A percentile compares a stretch with the other conserved stretches of the same genome.
Evolutionary conservation across 2,797 vertebrate genomes (phyloP).

Genomic region (Melanotaenia maccullochi): DNA sequence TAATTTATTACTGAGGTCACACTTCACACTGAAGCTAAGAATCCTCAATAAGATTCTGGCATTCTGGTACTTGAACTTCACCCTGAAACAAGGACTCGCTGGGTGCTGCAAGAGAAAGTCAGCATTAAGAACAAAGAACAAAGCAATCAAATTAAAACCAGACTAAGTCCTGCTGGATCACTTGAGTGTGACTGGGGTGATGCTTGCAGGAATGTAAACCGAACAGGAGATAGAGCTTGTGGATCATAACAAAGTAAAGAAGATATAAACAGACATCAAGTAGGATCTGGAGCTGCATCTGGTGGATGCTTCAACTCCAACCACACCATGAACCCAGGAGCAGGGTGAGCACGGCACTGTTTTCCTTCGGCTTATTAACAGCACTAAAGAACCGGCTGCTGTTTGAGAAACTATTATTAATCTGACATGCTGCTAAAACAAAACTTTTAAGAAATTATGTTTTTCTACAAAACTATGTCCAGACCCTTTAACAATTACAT

Average conservation of each 20-base stretch:
- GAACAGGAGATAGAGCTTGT: slow-evolving; percentile 59
- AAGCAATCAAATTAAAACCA: slow-evolving; percentile 60
- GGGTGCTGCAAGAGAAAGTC: not conserved
- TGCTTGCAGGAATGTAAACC: slow-evolving; percentile 73
- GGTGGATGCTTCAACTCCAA: slow-evolving; percentile 42
- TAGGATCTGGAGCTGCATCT: slow-evolving; percentile 65
- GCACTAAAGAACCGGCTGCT: slow-evolving; percentile 20
- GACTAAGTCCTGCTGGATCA: slow-evolving; percentile 51
- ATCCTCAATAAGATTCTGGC: not conserved
- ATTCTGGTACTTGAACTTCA: not conserved
- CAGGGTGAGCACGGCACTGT: slow-evolving; percentile 16
- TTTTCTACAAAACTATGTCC: not conserved
- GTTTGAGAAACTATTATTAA: slow-evolving; percentile 11
- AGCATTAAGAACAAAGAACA: slow-evolving; percentile 29
- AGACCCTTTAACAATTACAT: not conserved
- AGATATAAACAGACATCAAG: slow-evolving; percentile 71
- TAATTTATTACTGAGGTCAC: not conserved
- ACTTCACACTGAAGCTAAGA: not conserved
- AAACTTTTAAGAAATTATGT: not conserved
- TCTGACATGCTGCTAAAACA: not conserved
- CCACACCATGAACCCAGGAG: slow-evolving; percentile 33
- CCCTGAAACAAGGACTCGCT: slow-evolving; percentile 3
- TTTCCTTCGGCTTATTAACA: slow-evolving; percentile 33
- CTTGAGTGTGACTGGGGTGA: slow-evolving; percentile 54
- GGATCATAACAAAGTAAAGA: slow-evolving; percentile 69